phyloP scores from a whole-genome alignment of 2,113 vertebrate species.

The Lophotis ruficrista region DNA sequence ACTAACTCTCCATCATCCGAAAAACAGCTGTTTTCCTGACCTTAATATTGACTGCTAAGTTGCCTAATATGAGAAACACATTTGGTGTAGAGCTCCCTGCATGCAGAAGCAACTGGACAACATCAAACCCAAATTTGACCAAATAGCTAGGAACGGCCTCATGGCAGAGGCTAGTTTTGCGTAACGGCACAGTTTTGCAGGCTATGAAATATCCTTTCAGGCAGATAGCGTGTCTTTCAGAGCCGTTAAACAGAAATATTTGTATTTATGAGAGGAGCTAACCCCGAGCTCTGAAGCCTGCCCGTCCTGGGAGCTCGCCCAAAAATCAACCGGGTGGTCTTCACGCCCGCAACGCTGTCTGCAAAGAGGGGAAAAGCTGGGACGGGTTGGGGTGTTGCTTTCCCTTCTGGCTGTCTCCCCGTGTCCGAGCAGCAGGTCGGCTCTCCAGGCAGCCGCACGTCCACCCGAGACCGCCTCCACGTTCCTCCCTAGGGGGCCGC shows the following conservation, averaged over 20 bases:
- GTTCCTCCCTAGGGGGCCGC: neutral
- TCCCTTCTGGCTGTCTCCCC: neutral
- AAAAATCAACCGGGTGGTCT: rapidly evolving
- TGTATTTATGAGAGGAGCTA: neutral
- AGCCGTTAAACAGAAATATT: neutral
- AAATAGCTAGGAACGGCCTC: neutral
- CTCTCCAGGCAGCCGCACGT: neutral
- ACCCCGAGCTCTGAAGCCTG: neutral
- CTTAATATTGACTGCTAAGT: neutral
- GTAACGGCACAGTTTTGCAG: rapidly evolving
- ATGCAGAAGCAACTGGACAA: neutral
- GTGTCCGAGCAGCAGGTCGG: rapidly evolving
- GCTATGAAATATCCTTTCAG: rapidly evolving
- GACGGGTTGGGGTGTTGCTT: rapidly evolving
- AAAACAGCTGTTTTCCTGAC: neutral
- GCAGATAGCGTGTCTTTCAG: rapidly evolving
- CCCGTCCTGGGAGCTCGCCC: rapidly evolving
- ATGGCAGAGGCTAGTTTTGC: neutral
- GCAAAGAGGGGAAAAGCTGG: too few relatives aligned
- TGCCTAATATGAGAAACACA: neutral
- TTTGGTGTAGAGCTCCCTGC: neutral
- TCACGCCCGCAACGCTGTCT: rapidly evolving
- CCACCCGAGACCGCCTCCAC: rapidly evolving
- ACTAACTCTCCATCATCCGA: neutral
- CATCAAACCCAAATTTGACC: rapidly evolving